Percentiles rank a stretch among this genome's conserved stretches.
These are phyloP conservation scores for Limnothrissa miodon DNA, from an alignment of 2,113 vertebrate species.

Conservation along the genomic window DNA sequence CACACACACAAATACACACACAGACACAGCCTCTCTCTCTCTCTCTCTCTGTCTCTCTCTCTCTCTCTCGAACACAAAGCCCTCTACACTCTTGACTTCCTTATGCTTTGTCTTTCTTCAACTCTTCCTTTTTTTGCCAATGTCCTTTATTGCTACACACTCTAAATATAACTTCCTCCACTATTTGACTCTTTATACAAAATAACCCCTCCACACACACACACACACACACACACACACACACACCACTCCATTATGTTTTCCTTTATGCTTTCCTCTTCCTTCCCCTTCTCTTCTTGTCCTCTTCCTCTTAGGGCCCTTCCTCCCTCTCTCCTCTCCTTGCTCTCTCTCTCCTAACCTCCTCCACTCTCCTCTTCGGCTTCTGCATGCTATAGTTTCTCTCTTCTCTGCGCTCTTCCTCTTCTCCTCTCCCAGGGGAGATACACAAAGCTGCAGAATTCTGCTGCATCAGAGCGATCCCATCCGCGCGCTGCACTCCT, in stretches of 20 bases:
- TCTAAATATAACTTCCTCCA: background rate
- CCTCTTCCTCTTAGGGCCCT: background rate
- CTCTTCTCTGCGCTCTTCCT: conserved; percentile 32
- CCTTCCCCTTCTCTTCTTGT: background rate
- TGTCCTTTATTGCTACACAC: background rate
- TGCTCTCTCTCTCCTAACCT: conserved; percentile 20
- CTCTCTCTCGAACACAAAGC: no score
- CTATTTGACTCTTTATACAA: background rate
- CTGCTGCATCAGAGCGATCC: conserved; percentile 62
- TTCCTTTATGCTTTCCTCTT: background rate
- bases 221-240: no score
- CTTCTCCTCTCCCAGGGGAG: conserved; percentile 46
- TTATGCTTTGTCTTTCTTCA: background rate
- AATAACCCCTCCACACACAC: background rate
- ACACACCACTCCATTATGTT: background rate
- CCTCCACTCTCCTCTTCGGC: background rate
- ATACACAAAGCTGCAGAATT: conserved; percentile 69
- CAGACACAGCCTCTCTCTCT: no score
- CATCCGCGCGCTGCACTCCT: conserved; percentile 57
- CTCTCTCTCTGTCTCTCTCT: no score
- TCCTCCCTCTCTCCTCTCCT: conserved; percentile 48
- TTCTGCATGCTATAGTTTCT: background rate
- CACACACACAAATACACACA: no score
- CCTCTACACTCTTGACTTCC: background rate
- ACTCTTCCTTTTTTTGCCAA: no score